Conservation (phyloP, 2,888 invertebrate genomes). For the Amblyteles armatorius region DNA sequence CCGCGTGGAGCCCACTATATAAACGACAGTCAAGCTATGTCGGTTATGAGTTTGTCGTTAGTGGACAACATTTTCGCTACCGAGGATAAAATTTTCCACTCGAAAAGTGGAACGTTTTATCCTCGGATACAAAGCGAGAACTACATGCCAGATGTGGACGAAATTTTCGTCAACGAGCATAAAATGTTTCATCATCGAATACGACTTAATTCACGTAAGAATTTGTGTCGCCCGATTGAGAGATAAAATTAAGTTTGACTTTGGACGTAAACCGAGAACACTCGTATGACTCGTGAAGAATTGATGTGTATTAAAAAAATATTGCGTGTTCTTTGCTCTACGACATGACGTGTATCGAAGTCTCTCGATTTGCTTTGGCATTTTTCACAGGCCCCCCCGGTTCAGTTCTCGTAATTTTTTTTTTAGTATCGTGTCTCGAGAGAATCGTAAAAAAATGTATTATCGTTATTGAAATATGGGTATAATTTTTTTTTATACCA, state of each 20-base stretch:
- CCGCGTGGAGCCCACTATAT: not conserved
- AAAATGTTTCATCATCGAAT: not conserved
- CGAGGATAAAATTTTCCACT: too few relatives aligned
- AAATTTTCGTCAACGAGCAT: not conserved
- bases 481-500: not conserved
- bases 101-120: not conserved
- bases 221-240: not conserved
- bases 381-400: not conserved
- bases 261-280: not conserved
- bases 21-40: not conserved
- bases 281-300: not conserved
- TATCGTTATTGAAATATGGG: not conserved
- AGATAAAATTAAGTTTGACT: too few relatives aligned
- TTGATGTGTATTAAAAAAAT: not conserved
- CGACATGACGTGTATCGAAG: not conserved
- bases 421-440: not conserved
- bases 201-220: not conserved
- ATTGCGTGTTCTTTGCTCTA: not conserved
- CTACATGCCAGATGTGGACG: not conserved
- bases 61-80: not conserved
- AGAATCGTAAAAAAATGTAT: constrained; percentile 25
- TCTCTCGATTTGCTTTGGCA: not conserved
- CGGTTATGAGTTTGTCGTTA: not conserved
- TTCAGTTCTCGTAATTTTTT: constrained; percentile 9
- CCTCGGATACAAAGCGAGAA: too few relatives aligned